Base-by-base conservation (phyloP, 2,888 invertebrate species). In the Druceiella hillmani region DNA sequence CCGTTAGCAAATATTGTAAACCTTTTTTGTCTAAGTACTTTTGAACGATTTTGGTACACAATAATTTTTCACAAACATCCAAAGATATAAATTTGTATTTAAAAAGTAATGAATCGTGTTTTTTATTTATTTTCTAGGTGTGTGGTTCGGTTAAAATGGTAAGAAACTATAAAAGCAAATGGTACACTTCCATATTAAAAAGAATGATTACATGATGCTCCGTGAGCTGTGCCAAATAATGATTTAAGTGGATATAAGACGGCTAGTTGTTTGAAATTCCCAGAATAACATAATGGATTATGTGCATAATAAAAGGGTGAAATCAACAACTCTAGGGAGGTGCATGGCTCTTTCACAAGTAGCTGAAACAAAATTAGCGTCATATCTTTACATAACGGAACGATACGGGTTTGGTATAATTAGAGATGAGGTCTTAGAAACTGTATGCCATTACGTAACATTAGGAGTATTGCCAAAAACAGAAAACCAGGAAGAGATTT, bases 381-480 rank as follows among this genome's bases (percentile, higher is more conserved):
- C 50, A 40, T 44, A 50, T 24, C 42, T 55, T 7, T 47, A 49
- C 35, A 30, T 27, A 3, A 52, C 56, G 50, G 54, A 56, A 38
- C 49, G 44, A 45, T 41, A n/a, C n/a, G 59, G 55, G 5, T 57
- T 55, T 43, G 58, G 57, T 7, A 37, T 57, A 17, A 48, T 50
- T n/a, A 48, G 51, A 45, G 49, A 50, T 43, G 55, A 58, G 47
- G 36, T 56, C 17, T 29, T 55, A 31, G 45, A 54, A 28, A 30
- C 50, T 14, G 55, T 58, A 5, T 47, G 41, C 1, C 40, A 51
- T 13, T 58, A 50, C 40, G 50, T 54, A 4, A 25, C 29, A 14
- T 25, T 36, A 26, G 35, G 45, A 6, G 35, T 56, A 4, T 36
- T 43, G 45, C 54, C 49, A 55, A 50, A 44, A 46, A 53, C 44